Base-by-base conservation (phyloP, 2,888 invertebrate species). In the Rapana venosa region DNA sequence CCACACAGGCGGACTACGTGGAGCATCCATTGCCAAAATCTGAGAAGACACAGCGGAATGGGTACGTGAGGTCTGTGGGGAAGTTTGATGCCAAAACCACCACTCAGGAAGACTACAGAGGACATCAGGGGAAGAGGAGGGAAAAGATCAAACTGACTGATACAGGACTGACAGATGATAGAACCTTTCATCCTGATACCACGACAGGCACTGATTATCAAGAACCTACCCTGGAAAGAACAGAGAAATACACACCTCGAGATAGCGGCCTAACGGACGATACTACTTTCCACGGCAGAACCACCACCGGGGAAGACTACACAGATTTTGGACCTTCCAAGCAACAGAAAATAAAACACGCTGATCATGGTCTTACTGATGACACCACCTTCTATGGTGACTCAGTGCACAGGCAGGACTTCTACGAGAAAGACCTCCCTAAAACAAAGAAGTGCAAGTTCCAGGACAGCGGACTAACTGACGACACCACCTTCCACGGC, bases 31-130 rank as follows among this genome's bases (percentile, higher is more conserved):
- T 83, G 35, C 20, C 83, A 2, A 83, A 36, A 32, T 36, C 35
- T 15, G 83, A 47, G 35, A 83, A 35, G 22, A 83, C 1, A 83
- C 47, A 47, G 47, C 47, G 8, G 47, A 47, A 47, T 47, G 47
- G 47, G 2, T 47, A 47, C 47, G 47, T 47, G 47, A 47, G 47
- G 47, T 47, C 47, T 47, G 47, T 47, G 47, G 93, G 92, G 86
- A 92, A 93, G 30, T 95, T 95, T 90, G 92, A 93, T 35, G 94
- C 93, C 30, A 90, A 92, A 30, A 92, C 94, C n/a, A 95, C 94
- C 83, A 93, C 93, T 90, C 92, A 90, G n/a, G 83, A 90, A 32
- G 95, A 95, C 90, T 95, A 92, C 91, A 88, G 89, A 32, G 83
- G 87, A 32, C 92, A 94, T 85, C 90, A 90, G 20, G 90, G 88